Conservation (phyloP, 2,888 invertebrate species). For the Athalia cordata region DNA sequence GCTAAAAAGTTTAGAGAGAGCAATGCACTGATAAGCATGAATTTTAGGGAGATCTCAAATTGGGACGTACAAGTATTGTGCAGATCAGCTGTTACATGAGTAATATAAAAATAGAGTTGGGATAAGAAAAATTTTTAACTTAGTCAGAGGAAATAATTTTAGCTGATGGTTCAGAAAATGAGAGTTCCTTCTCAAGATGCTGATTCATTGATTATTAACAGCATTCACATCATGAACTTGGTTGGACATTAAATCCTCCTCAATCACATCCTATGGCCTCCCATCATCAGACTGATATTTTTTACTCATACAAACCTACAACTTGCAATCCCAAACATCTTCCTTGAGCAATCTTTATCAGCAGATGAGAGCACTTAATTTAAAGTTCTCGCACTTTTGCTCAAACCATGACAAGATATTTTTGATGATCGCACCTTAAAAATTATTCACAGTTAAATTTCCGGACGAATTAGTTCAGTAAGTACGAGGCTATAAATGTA, state of each 20-base stretch:
- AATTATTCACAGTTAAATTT: neutral
- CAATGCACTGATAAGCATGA: too few species aligned
- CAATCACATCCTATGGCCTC: conserved; percentile 29
- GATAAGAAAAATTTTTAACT: conserved; percentile 23
- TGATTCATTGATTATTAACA: conserved; percentile 36
- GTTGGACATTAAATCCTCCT: conserved; percentile 23
- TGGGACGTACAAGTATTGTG: neutral
- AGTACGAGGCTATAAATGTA: too few species aligned
- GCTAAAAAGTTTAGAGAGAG: too few species aligned
- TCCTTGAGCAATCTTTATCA: neutral
- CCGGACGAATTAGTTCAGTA: neutral
- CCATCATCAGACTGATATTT: too few species aligned
- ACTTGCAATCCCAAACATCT: too few species aligned
- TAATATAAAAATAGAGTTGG: conserved; percentile 35
- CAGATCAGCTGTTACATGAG: neutral
- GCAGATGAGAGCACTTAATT: neutral
- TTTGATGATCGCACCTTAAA: neutral
- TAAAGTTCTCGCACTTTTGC: too few species aligned
- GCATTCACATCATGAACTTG: conserved; percentile 8
- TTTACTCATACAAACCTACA: too few species aligned
- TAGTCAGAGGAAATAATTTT: conserved; percentile 41
- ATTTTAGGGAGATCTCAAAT: too few species aligned
- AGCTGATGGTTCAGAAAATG: conserved; percentile 20
- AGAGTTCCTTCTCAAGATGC: conserved; percentile 12
- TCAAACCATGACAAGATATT: too few species aligned